Base-by-base conservation (phyloP, 1,140 invertebrate genomes). In the Microplitis demolitor region DNA sequence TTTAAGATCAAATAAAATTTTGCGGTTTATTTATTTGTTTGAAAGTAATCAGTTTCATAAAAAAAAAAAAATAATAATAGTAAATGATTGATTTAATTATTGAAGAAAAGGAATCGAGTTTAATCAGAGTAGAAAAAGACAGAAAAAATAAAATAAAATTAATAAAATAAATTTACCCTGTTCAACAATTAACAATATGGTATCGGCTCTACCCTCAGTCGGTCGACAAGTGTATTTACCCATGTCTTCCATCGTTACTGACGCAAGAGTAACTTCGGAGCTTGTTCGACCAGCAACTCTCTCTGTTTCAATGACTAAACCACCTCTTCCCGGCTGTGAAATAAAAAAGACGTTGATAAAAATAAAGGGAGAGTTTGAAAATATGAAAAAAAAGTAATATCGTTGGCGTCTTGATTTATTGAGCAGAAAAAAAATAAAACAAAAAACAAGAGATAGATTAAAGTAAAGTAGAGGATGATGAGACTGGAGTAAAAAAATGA, bases 141-240 rank as follows among this genome's bases (percentile, higher is more conserved):
- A 9, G 6, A 45, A 45, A 45, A 45, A 13, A 37, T 8, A 8
- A 35, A 64, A 39, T 14, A 33, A 61, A 64, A 24, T 14, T 11
- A 50, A 24, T 4, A 14, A 51, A 24, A 64, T 63, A 3, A 64
- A 66, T 54, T 37, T 79, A 89, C 88, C 88, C 79, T 85, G 82
- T 9, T 89, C 80, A 39, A 90, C 89, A 73, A 88, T 79, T 69
- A 90, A 80, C 68, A 83, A 78, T 66, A 90, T 83, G 13, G 85
- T 87, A 58, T 88, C 86, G 4, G 87, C 80, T 37, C 85, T 85
- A 45, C 87, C 86, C 71, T 88, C 86, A 14, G 85, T 81, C 2
- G 90, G 89, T 75, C 85, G 80, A 78, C 90, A 90, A 24, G 88
- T 88, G 78, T 90, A 90, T 78, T 89, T 90, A 4, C 89, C 90